Evolutionary conservation across 2,888 invertebrate species (phyloP).

Genomic region (Sinhomidia bicolor): DNA sequence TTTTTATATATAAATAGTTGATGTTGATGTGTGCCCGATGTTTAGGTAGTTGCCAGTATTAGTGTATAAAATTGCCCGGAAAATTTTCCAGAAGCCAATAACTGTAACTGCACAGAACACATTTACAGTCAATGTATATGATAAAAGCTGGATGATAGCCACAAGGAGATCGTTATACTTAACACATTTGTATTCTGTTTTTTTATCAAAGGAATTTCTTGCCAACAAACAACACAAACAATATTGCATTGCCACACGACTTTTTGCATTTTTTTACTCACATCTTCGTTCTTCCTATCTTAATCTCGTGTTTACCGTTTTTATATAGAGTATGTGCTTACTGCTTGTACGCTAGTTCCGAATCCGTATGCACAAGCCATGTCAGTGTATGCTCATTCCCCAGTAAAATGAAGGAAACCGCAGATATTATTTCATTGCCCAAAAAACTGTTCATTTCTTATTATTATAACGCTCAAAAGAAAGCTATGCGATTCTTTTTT

Average conservation of each 20-base stretch:
- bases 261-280: conserved; percentile 13
- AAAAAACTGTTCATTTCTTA: neutral
- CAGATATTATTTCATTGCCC: conserved; percentile 27
- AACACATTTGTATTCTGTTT: neutral
- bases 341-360: neutral
- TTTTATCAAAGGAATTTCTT: conserved; percentile 5
- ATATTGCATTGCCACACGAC: conserved; percentile 22
- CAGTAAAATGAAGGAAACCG: neutral
- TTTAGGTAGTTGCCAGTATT: conserved; percentile 4
- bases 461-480: conserved; percentile 12
- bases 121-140: neutral
- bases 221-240: neutral
- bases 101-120: neutral
- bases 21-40: neutral
- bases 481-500: conserved; percentile 24
- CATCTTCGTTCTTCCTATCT: conserved; percentile 31
- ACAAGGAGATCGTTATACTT: neutral
- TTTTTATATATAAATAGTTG: conserved; percentile 35
- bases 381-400: conserved; percentile 9
- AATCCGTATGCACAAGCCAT: neutral
- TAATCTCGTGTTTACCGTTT: conserved; percentile 14
- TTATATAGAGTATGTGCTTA: neutral
- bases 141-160: conserved; percentile 18
- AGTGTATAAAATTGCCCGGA: neutral
- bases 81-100: conserved; percentile 23